Evolutionary conservation across 2,797 vertebrate genomes (phyloP), one percentile per base, ranked within the genome.

Genomic region (Chlorospingus flavigularis): DNA sequence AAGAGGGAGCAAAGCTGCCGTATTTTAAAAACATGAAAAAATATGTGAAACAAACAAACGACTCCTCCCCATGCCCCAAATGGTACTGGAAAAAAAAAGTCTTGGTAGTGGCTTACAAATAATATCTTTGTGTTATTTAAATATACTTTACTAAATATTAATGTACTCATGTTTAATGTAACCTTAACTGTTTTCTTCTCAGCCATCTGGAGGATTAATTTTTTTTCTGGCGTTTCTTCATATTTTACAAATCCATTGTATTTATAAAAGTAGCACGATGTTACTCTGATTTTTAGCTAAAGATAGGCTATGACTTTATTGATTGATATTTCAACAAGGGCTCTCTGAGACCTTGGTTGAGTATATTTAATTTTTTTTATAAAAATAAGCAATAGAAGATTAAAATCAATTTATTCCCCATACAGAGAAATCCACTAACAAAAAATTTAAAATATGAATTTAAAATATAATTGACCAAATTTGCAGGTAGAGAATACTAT

Each of bases 1-100:
- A 94, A 98, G 98, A 98, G 98, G 98, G 98, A 89, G 97, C 96
- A 98, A 97, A 93, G 54, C 88, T 92, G 91, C 84, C 43, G 2
- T 53, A 3, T 51, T 88, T 86, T 55, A 40, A 55, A 92, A 82
- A 37, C 21, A 21, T 6, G 1, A 10, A 35, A 28, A 67, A 39
- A 17, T 7, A 21, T n/a, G 20, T 1, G 10, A 84, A 86, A 51
- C 40, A 58, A 92, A 21, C 25, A 62, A 61, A 58, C 8, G 78
- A 78, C 86, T 70, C 31, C 13, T 73, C 5, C 18, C 16, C 26
- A 4, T 57, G 7, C 10, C 21, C 16, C 45, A 53, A 24, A 71
- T 39, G 61, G 19, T 28, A 31, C 9, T 57, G 45, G n/a, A 2
- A 40, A 17, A 40, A 28, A 43, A 60, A 57, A 16, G 1, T 8